Conservation (phyloP, 2,888 invertebrate genomes). For the Dicroscelio sp. region DNA sequence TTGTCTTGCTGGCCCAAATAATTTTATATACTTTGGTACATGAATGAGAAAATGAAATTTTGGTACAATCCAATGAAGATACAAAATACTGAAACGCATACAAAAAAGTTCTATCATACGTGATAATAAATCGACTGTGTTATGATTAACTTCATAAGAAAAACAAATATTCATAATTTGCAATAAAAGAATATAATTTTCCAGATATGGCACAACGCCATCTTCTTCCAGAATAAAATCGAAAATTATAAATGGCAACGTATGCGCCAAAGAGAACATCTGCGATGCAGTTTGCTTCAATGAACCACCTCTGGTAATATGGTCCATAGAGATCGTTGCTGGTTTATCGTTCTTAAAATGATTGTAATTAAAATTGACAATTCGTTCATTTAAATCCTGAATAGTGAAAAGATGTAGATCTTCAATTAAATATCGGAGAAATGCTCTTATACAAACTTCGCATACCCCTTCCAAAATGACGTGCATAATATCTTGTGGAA, state of each 20-base stretch:
- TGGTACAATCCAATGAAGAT: conserved; percentile 73
- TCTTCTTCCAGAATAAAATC: conserved; percentile 72
- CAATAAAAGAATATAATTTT: conserved; percentile 64
- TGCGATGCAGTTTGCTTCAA: conserved; percentile 83
- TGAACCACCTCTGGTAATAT: conserved; percentile 2
- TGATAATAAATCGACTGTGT: conserved; percentile 67
- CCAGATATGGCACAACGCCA: conserved; percentile 51
- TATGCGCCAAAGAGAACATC: conserved; percentile 78
- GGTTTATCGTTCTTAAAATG: conserved; percentile 59
- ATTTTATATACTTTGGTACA: conserved; percentile 67
- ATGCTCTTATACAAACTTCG: conserved; percentile 8
- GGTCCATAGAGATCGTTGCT: neutral
- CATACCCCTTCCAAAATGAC: conserved; percentile 23
- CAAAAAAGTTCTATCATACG: conserved; percentile 79
- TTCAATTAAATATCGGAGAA: neutral
- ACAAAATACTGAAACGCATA: conserved; percentile 62
- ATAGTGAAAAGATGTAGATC: neutral
- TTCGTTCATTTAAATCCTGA: conserved; percentile 20
- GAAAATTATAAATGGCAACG: conserved; percentile 80
- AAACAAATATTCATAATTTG: conserved; percentile 81
- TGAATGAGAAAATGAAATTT: conserved; percentile 81
- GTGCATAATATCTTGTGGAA: conserved; percentile 38
- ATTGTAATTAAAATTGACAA: conserved; percentile 14
- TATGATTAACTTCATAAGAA: conserved; percentile 77
- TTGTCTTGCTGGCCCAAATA: conserved; percentile 74